Evolutionary conservation across 23 tunicate genomes (phyloP).

Genomic region (Phallusia fumigata): DNA sequence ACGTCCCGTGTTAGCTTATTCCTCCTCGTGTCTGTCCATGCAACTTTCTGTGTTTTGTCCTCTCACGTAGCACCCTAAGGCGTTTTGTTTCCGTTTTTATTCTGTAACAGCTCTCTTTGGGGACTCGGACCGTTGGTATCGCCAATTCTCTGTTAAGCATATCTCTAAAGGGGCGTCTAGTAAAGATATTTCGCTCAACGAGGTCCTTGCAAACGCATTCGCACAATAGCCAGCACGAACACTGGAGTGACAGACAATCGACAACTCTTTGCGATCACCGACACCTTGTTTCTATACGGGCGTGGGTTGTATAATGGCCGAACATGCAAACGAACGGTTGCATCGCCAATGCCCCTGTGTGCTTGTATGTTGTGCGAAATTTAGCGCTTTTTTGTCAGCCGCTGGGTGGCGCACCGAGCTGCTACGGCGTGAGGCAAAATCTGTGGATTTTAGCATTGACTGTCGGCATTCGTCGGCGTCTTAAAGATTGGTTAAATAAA

Average conservation of each 20-base stretch:
- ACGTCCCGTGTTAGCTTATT: too few relatives aligned
- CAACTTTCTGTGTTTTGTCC: too few relatives aligned
- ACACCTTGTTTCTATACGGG: neutral
- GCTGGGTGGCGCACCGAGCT: constrained; percentile 5
- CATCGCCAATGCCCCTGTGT: neutral
- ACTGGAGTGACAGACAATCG: neutral
- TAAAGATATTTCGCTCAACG: too few relatives aligned
- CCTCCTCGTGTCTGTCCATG: too few relatives aligned
- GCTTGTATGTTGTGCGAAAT: too few relatives aligned
- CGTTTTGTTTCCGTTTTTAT: too few relatives aligned
- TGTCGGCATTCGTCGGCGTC: neutral
- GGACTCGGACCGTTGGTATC: too few relatives aligned
- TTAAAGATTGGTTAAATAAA: neutral
- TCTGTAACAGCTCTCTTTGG: too few relatives aligned
- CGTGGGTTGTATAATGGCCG: neutral
- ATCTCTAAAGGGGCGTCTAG: too few relatives aligned
- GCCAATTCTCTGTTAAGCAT: too few relatives aligned
- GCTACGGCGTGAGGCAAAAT: neutral
- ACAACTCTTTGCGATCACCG: neutral
- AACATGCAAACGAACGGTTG: neutral
- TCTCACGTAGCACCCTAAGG: too few relatives aligned
- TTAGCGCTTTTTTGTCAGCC: neutral
- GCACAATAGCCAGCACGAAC: neutral
- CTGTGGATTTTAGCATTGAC: neutral
- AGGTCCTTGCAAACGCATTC: too few relatives aligned